Percentiles rank a stretch among this genome's conserved stretches.
phyloP scores from a whole-genome alignment of 2,888 invertebrate species.

The Pseudoips prasinana region DNA sequence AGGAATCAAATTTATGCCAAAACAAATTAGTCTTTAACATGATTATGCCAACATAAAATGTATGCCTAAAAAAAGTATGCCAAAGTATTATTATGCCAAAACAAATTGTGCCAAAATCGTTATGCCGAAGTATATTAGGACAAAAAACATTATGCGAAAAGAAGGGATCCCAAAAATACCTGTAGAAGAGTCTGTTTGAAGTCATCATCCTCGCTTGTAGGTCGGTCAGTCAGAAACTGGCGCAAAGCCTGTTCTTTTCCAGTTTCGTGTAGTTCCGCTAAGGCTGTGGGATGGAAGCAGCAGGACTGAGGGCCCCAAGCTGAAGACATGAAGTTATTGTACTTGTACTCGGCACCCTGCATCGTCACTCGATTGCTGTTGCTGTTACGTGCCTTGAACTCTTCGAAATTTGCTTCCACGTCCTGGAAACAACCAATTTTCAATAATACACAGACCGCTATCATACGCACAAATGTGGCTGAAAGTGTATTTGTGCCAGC shows the following conservation, averaged over 20 bases:
- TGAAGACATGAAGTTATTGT: slow-evolving; percentile 19
- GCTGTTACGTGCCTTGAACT: slow-evolving; percentile 23
- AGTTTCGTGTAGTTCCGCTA: slow-evolving; percentile 12
- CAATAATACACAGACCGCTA: too few species aligned
- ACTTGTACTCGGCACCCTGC: slow-evolving; percentile 25
- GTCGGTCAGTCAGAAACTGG: slow-evolving; percentile 17
- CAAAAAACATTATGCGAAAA: too few species aligned
- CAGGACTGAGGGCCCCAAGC: slow-evolving; percentile 24
- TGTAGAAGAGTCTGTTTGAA: slow-evolving; percentile 6
- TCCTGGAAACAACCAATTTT: slow-evolving; percentile 18
- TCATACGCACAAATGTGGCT: too few species aligned
- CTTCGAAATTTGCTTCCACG: slow-evolving; percentile 10
- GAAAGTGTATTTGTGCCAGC: too few species aligned
- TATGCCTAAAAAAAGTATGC: too few species aligned
- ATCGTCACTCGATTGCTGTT: slow-evolving; percentile 25
- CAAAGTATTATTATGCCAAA: too few species aligned
- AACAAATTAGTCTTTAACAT: too few species aligned
- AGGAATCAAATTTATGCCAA: too few species aligned
- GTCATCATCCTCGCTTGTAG: slow-evolving; percentile 11
- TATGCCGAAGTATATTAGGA: too few species aligned
- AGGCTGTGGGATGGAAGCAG: slow-evolving; percentile 24
- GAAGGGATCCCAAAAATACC: too few species aligned
- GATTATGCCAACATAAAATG: too few species aligned
- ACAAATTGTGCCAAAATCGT: too few species aligned
- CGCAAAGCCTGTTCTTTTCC: slow-evolving; percentile 7